Conservation (phyloP, 2,888 invertebrate genomes). For the Eugnorisma glareosa region DNA sequence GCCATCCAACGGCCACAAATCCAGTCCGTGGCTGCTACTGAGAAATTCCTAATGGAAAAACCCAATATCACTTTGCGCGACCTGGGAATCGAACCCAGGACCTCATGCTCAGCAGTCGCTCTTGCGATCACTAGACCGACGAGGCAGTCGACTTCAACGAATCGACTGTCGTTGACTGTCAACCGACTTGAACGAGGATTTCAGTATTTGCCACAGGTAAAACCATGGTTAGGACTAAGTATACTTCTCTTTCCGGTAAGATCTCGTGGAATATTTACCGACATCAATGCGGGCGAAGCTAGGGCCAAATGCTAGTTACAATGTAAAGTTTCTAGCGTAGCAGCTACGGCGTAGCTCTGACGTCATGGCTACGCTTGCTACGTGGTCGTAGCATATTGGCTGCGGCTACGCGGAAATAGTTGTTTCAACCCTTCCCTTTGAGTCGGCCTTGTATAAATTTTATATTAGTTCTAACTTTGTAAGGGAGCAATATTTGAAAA, state of each 20-base stretch:
- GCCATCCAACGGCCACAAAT: too few relatives aligned
- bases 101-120: too few relatives aligned
- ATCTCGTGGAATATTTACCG: not conserved
- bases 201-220: not conserved
- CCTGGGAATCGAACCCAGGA: too few relatives aligned
- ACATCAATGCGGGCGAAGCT: not conserved
- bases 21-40: too few relatives aligned
- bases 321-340: constrained; percentile 6
- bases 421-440: constrained; percentile 35
- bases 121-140: too few relatives aligned
- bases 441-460: constrained; percentile 30
- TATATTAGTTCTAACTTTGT: constrained; percentile 40
- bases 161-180: too few relatives aligned
- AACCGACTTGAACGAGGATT: not conserved
- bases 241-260: not conserved
- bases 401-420: constrained; percentile 46
- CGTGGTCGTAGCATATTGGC: constrained; percentile 45
- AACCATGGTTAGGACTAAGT: not conserved
- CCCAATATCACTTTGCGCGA: too few relatives aligned
- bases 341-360: constrained; percentile 49
- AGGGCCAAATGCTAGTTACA: not conserved
- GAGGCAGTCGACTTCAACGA: too few relatives aligned
- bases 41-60: too few relatives aligned
- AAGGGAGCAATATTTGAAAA: constrained; percentile 21
- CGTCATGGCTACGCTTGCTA: constrained; percentile 33